Evolutionary conservation across 2,797 vertebrate genomes (phyloP).

Genomic region (Scomberomorus guttatus): DNA sequence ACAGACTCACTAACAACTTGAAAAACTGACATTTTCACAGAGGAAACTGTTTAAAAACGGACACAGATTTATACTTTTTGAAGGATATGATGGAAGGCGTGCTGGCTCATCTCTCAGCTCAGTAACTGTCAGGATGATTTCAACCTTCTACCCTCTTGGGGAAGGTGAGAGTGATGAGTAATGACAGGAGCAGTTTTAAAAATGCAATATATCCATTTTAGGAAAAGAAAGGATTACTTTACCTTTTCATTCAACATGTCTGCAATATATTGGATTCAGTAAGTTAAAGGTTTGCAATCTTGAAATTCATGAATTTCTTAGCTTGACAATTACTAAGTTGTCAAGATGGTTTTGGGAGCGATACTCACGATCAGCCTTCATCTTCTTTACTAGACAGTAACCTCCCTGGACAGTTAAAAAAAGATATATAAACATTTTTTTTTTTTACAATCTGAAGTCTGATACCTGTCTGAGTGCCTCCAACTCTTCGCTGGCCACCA

Average conservation of each 20-base stretch:
- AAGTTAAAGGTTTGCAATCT: background rate
- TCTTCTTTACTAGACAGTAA: background rate
- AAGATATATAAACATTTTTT: background rate
- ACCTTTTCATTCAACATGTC: background rate
- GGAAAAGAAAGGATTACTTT: background rate
- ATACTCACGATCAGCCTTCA: background rate
- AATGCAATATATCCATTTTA: background rate
- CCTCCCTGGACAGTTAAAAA: background rate
- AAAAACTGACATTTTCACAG: slow-evolving; percentile 14
- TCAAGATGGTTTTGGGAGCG: background rate
- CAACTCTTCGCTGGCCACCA: slow-evolving; percentile 96
- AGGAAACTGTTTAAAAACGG: slow-evolving; percentile 12
- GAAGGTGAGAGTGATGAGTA: slow-evolving; percentile 19
- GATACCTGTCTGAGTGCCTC: slow-evolving; percentile 97
- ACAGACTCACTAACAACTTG: slow-evolving; percentile 12
- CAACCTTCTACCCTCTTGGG: background rate
- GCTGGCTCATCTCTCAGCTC: slow-evolving; percentile 4
- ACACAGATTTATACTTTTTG: background rate
- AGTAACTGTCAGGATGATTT: slow-evolving; percentile 1
- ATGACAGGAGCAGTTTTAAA: background rate
- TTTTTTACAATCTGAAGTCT: background rate
- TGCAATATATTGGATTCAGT: background rate
- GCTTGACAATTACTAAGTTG: background rate
- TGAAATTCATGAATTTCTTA: background rate
- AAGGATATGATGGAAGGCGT: background rate